Evolutionary conservation across 2,797 vertebrate species (phyloP).

Genomic region (Chloroceryle inda): DNA sequence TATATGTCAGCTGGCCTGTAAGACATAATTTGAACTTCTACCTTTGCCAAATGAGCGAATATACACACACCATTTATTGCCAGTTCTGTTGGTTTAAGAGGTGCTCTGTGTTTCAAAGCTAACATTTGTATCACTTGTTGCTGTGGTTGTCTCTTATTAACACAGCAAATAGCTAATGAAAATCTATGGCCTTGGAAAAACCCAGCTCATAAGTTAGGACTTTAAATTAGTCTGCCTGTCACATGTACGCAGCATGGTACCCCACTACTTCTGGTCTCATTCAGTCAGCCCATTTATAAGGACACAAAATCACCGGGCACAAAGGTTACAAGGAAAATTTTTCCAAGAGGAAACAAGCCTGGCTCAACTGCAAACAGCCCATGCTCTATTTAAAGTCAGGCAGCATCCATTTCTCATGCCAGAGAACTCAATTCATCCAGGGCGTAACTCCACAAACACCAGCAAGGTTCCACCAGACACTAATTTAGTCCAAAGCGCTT

Average conservation of each 20-base stretch:
- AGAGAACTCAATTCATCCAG: background rate
- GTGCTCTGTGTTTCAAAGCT: slow-evolving; percentile 66
- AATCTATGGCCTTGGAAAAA: slow-evolving; percentile 71
- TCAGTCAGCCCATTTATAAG: slow-evolving; percentile 70
- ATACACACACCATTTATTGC: slow-evolving; percentile 62
- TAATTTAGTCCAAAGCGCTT: background rate
- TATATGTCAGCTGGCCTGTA: background rate
- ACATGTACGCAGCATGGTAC: background rate
- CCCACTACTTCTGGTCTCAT: slow-evolving; percentile 41
- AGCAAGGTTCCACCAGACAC: background rate
- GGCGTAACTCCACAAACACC: slow-evolving; percentile 18
- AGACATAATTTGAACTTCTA: slow-evolving; percentile 48
- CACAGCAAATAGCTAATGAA: slow-evolving; percentile 73
- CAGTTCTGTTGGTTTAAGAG: slow-evolving; percentile 64
- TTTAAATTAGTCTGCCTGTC: slow-evolving; percentile 65
- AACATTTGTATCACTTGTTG: slow-evolving; percentile 63
- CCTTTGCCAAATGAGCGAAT: slow-evolving; percentile 61
- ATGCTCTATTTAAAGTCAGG: slow-evolving; percentile 51
- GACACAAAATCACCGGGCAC: slow-evolving; percentile 12
- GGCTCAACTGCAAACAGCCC: slow-evolving; percentile 50
- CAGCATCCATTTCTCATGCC: slow-evolving; percentile 13
- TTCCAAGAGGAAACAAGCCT: slow-evolving; percentile 63
- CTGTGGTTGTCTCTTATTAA: slow-evolving; percentile 72
- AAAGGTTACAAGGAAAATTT: slow-evolving; percentile 42
- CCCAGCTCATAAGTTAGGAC: slow-evolving; percentile 62